phyloP scores from a whole-genome alignment of 2,888 invertebrate species.

The Helobdella robusta region DNA sequence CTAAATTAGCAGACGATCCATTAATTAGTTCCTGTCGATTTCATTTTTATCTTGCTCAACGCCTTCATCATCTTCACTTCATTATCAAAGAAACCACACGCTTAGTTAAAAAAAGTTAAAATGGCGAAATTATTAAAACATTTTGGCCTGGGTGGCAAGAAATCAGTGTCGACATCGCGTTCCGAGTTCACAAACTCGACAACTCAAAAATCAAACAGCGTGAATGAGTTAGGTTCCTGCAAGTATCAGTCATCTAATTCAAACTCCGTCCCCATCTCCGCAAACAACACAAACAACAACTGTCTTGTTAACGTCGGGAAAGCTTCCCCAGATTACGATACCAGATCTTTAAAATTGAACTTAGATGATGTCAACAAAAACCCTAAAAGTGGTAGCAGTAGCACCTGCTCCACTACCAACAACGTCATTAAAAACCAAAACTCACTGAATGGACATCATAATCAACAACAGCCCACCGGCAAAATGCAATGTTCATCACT shows the following conservation, averaged over 20 bases:
- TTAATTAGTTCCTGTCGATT: too few species aligned
- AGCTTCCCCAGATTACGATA: slow-evolving; percentile 16
- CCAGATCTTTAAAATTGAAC: slow-evolving; percentile 17
- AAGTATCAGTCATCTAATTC: slow-evolving; percentile 26
- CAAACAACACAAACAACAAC: neutral
- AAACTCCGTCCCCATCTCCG: neutral
- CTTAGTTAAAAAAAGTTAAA: slow-evolving; percentile 10
- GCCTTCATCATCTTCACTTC: too few species aligned
- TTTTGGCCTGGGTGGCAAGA: slow-evolving; percentile 22
- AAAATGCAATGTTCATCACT: neutral
- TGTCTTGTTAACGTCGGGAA: neutral
- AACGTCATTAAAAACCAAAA: too few species aligned
- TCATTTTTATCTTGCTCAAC: too few species aligned
- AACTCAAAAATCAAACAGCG: slow-evolving; percentile 32
- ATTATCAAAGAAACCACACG: too few species aligned
- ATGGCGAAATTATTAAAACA: slow-evolving; percentile 24
- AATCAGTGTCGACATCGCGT: slow-evolving; percentile 1
- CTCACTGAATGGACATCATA: too few species aligned
- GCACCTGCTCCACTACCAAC: too few species aligned
- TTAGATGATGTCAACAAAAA: neutral
- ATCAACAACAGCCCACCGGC: neutral
- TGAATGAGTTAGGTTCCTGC: slow-evolving; percentile 33
- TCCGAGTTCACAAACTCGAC: slow-evolving; percentile 15
- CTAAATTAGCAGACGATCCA: too few species aligned
- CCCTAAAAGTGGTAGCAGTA: too few species aligned